Conservation (phyloP, 2,888 invertebrate species). For the Bibio marci region DNA sequence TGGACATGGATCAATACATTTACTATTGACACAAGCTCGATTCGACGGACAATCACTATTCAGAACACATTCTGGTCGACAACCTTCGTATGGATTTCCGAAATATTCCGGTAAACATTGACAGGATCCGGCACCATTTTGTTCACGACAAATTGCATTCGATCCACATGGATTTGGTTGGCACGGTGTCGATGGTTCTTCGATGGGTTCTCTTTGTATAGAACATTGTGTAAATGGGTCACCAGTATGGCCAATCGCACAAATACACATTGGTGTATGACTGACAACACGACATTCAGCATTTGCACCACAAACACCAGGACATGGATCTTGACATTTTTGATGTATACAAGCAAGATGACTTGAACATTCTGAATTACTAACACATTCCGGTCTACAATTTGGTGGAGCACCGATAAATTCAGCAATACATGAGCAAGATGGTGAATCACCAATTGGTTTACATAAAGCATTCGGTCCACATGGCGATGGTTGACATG, state of each 20-base stretch:
- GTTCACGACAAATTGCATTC: conserved; percentile 50
- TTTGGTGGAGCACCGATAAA: conserved; percentile 51
- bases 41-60: conserved; percentile 62
- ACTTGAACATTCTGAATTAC: conserved; percentile 56
- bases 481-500: conserved; percentile 46
- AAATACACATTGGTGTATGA: conserved; percentile 60
- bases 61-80: conserved; percentile 62
- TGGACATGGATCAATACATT: conserved; percentile 53
- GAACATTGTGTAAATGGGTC: conserved; percentile 34
- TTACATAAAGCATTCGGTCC: conserved; percentile 46
- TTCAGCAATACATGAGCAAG: conserved; percentile 39
- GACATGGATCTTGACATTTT: conserved; percentile 62
- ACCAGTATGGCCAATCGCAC: conserved; percentile 41
- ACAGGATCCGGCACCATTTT: conserved; percentile 53
- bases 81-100: conserved; percentile 47
- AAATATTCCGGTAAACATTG: conserved; percentile 48
- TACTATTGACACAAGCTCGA: conserved; percentile 56
- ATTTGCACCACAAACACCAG: conserved; percentile 59
- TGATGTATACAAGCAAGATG: conserved; percentile 55
- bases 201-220: neutral
- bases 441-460: conserved; percentile 44
- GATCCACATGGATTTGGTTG: conserved; percentile 50
- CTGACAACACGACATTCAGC: conserved; percentile 53
- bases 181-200: conserved; percentile 30
- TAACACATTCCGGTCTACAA: conserved; percentile 63